Evolutionary conservation across 1,140 invertebrate species (phyloP), one percentile per base, ranked within the genome.

Genomic region (Bombyx mori): DNA sequence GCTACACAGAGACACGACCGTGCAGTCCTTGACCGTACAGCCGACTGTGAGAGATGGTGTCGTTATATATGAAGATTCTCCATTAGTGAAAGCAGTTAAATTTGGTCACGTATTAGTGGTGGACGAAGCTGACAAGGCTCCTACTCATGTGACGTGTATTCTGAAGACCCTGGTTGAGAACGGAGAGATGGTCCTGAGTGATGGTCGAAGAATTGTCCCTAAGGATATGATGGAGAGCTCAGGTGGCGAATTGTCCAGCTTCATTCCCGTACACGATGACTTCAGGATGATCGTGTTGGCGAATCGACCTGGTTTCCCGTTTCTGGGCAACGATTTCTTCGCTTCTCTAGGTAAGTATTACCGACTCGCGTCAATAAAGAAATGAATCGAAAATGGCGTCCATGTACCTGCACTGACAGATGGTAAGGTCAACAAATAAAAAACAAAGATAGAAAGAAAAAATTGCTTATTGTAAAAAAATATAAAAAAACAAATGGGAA

Each of bases 311-410:
- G 98, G 98, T 0, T 99, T 99, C 79, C 98, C 98, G 42, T 99
- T 99, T 86, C 90, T 99, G 53, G 98, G 98, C 51, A 98, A 99
- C 79, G 97, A 99, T 77, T 98, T 99, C 86, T 99, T 98, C 82
- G 95, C 94, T 44, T 91, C 95, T 22, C 89, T 89, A 50, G 87
- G 87, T 88, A 68, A 61, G 75, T 35, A 35, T 18, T 35, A 35
- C 26, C 0, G 26, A 2, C 26, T 35, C 1, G 26, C 4, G 26
- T 1, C 12, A 18, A 18, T 18, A 18, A 18, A 18, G 12, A 18
- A 18, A 18, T 18, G 0, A 18, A 18, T 18, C 12, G 12, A 18
- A 18, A 18, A 18, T 18, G 12, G 12, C 12, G 12, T 18, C 12
- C 12, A 18, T 18, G 12, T 18, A 18, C 12, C 12, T 18, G 12